Percentiles rank a stretch among this genome's conserved stretches.
Conservation (phyloP, 2,888 invertebrate species). For the Drosophila robusta region DNA sequence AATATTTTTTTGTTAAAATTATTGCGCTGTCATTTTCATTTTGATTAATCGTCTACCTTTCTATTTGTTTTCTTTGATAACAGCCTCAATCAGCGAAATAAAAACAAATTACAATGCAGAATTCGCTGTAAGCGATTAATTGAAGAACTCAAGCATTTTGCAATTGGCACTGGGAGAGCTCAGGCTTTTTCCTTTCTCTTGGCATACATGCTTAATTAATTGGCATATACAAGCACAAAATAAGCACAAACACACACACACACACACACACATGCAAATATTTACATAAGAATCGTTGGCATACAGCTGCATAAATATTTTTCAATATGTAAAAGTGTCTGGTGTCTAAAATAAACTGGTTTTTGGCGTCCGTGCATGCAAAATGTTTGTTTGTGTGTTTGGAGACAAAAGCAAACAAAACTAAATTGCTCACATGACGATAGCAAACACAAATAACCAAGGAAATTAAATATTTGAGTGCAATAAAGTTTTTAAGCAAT, state of each 20-base stretch:
- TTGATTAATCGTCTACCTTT: conserved; percentile 24
- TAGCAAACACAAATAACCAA: not conserved
- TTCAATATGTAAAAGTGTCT: conserved; percentile 22
- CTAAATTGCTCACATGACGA: not conserved
- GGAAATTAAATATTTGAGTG: not conserved
- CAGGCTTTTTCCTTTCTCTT: conserved; percentile 8
- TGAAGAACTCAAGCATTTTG: conserved; percentile 14
- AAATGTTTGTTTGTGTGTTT: not conserved
- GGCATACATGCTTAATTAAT: conserved; percentile 27
- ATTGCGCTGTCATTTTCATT: conserved; percentile 6
- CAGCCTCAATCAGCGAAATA: conserved; percentile 26
- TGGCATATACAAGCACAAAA: conserved; percentile 10
- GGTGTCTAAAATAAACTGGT: conserved; percentile 27
- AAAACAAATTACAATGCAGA: conserved; percentile 7
- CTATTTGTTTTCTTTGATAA: not conserved
- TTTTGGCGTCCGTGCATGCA: conserved; percentile 4
- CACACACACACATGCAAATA: conserved; percentile 10
- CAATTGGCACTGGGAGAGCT: conserved; percentile 23
- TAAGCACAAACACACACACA: not conserved
- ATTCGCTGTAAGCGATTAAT: conserved; percentile 8
- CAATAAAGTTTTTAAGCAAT: not conserved
- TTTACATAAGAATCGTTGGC: conserved; percentile 32
- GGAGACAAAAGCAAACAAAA: not conserved
- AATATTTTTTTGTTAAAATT: conserved; percentile 6
- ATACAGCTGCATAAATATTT: conserved; percentile 35